Base-by-base conservation (phyloP, 2,113 vertebrate species). In the Chionomys nivalis region DNA sequence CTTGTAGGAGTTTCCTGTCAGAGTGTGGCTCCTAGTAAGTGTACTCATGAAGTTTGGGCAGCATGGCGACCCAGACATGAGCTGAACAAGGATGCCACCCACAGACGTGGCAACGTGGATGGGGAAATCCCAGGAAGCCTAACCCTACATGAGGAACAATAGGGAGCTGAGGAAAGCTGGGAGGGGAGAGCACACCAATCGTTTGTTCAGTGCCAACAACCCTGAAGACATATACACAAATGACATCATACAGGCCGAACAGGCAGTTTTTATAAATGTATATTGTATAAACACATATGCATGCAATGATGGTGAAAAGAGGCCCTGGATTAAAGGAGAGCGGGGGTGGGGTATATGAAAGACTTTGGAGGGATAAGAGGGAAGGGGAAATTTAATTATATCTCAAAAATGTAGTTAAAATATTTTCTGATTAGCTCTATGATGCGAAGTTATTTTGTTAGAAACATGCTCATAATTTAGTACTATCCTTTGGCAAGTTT, bases 401-500 rank as follows among this genome's bases (percentile, higher is more conserved):
- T 81, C 52, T 79, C 33, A 55, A 81, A 81, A 58, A 26, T 58
- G 12, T 58, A 81, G 39, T 58, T 79, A 81, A 24, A 81, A 26
- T 36, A 61, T 89, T 44, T 16, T 90, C 95, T 94, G 44, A 31
- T 66, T 96, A 78, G 78, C 63, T 93, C 1, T 90, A 55, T 68
- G 36, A 93, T 73, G 14, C 3, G 24, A 66, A 82, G 86, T 89
- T 12, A 11, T 68, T 66, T 90, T 31, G 44, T 6, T 92, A 12
- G 12, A 95, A 92, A 49, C 31, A n/a, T 94, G 89, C 83, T 58
- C 63, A 26, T 96, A 4, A 55, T 83, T 91, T 94, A 44, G 66
- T 31, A 92, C 9, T 92, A 72, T 28, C 4, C 92, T 94, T 68
- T 95, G n/a, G 87, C 94, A 49, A 63, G 12, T 86, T 93, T 88